These are phyloP conservation scores for Sesamia inferens DNA, from an alignment of 2,888 invertebrate genomes.

Conservation along the genomic window DNA sequence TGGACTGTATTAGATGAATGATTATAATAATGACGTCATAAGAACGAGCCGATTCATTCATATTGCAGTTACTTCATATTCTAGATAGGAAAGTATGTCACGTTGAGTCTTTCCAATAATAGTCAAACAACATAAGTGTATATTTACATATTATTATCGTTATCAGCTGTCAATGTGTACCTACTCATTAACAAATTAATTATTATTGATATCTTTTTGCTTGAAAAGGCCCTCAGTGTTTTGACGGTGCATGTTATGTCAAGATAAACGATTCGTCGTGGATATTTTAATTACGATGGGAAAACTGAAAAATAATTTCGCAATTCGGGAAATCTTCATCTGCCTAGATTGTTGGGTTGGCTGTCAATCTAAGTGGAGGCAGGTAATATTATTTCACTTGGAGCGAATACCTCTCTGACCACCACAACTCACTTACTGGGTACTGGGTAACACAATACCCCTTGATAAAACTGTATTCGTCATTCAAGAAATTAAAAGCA, in stretches of 20 bases:
- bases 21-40: neutral
- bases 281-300: neutral
- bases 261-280: neutral
- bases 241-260: slow-evolving; percentile 7
- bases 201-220: slow-evolving; percentile 8
- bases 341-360: no score
- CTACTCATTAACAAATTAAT: slow-evolving; percentile 14
- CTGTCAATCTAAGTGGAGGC: no score
- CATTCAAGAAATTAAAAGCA: slow-evolving; percentile 10
- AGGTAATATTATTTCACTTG: no score
- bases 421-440: no score
- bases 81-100: no score
- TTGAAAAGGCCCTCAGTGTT: slow-evolving; percentile 3
- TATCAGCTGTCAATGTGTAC: slow-evolving; percentile 5
- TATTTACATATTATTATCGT: slow-evolving; percentile 1
- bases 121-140: slow-evolving; percentile 1
- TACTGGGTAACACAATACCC: no score
- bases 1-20: neutral
- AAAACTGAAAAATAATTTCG: neutral
- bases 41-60: neutral
- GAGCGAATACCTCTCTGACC: no score
- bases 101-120: neutral
- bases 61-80: neutral
- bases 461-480: neutral
- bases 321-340: neutral